These are phyloP conservation scores for Lepidothrix coronata DNA, from an alignment of 2,113 vertebrate species.

Conservation along the genomic window DNA sequence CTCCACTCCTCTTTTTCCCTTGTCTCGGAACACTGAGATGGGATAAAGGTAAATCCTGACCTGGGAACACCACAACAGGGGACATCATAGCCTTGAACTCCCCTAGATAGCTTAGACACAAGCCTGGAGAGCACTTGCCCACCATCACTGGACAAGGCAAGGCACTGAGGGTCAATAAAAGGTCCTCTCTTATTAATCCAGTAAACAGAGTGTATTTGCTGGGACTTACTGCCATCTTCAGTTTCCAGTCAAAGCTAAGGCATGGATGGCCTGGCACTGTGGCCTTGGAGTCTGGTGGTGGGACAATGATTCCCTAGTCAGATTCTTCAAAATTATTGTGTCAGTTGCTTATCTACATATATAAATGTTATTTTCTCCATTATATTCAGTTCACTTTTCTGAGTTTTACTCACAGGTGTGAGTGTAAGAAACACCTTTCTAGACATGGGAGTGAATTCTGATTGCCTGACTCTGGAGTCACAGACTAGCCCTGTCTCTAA, in stretches of 20 bases:
- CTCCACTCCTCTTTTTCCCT: not conserved
- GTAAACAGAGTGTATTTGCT: not conserved
- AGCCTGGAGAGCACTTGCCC: not conserved
- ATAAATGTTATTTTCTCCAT: not conserved
- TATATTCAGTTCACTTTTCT: not conserved
- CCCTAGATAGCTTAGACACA: not conserved
- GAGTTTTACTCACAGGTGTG: not conserved
- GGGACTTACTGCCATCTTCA: constrained; percentile 49
- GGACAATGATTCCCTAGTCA: not conserved
- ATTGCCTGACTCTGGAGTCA: not conserved
- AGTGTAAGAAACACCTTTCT: not conserved
- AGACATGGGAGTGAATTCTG: not conserved
- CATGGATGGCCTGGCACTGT: not conserved
- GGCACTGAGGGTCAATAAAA: not conserved
- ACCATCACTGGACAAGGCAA: not conserved
- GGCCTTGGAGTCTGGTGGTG: not conserved
- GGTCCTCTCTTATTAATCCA: not conserved
- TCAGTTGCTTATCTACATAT: fast-evolving
- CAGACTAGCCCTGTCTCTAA: not conserved
- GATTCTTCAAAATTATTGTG: not conserved
- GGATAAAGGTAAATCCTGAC: not conserved
- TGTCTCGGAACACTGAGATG: not conserved
- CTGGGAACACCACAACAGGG: not conserved
- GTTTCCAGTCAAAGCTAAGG: constrained; percentile 20
- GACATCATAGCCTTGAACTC: not conserved